Evolutionary conservation across 2,888 invertebrate species (phyloP), one percentile per base, ranked within the genome.

Genomic region (Nymphalis polychloros): DNA sequence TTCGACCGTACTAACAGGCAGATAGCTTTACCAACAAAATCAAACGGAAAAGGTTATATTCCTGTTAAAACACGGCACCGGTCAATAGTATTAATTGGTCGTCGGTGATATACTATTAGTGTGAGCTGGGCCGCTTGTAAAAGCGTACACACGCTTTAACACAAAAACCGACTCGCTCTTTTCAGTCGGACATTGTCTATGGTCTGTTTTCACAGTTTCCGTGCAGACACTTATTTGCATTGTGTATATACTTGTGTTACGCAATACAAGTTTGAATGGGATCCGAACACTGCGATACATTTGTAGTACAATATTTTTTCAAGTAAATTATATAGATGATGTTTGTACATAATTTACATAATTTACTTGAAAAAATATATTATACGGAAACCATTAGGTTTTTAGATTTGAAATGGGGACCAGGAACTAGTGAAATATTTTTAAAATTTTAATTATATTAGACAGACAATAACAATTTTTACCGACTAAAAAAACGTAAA

Each of bases 51-150:
- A 31, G 27, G 59, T 65, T 65, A 7, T 31, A 6, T 53, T 52
- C 48, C 53, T 61, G 47, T 52, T 61, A 60, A 53, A 66, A 66
- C 59, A 52, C 46, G 66, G 27, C 47, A 48, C 52, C 31, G 31
- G 20, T 16, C 17, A 55, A 55, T 61, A 41, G 66, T 41, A 31
- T 60, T 66, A 53, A 66, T 52, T 66, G 66, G 66, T 66, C 60
- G 60, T 60, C 47, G 66, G 35, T 50, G 66, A 66, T 60, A 61
- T 66, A 53, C 66, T 48, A 60, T 66, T 66, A 66, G 66, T 61
- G 66, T 35, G 66, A 53, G 41, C 59, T 53, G 53, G 41, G n/a
- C 53, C 53, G 53, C 53, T 61, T 66, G 53, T 52, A 48, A 66
- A 53, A 66, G 60, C 52, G 60, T 53, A 48, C 60, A 61, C 52